phyloP scores from a whole-genome alignment of 2,888 invertebrate genomes.

The Coenonympha arcania region DNA sequence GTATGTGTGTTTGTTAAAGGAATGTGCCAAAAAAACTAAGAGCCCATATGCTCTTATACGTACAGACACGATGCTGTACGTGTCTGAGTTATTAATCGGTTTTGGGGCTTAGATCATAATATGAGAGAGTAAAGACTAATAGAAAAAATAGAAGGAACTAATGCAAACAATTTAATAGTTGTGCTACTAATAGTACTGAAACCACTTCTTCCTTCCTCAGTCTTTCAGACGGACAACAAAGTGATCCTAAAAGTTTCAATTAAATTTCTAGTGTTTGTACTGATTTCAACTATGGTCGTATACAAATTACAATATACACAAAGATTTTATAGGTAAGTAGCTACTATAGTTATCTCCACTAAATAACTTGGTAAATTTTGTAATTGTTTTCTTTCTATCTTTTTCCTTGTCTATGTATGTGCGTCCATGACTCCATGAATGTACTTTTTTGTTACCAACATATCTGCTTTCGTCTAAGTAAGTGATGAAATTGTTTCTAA shows the following conservation, averaged over 20 bases:
- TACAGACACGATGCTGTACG: slow-evolving; percentile 1
- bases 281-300: too few species aligned
- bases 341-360: too few species aligned
- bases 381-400: neutral
- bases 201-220: too few species aligned
- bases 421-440: slow-evolving; percentile 1
- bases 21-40: slow-evolving; percentile 5
- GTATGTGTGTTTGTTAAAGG: neutral
- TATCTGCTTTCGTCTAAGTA: slow-evolving; percentile 6
- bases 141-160: neutral
- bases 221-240: too few species aligned
- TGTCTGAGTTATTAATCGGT: neutral
- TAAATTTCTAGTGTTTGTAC: too few species aligned
- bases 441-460: neutral
- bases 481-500: slow-evolving; percentile 1
- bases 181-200: too few species aligned
- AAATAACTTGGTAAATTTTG: too few species aligned
- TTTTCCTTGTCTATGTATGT: neutral
- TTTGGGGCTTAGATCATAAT: neutral
- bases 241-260: too few species aligned
- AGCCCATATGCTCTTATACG: slow-evolving; percentile 5
- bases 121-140: neutral
- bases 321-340: too few species aligned
- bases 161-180: too few species aligned
- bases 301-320: too few species aligned